Evolutionary conservation across 2,888 invertebrate species (phyloP).

Genomic region (Apantesis nais): DNA sequence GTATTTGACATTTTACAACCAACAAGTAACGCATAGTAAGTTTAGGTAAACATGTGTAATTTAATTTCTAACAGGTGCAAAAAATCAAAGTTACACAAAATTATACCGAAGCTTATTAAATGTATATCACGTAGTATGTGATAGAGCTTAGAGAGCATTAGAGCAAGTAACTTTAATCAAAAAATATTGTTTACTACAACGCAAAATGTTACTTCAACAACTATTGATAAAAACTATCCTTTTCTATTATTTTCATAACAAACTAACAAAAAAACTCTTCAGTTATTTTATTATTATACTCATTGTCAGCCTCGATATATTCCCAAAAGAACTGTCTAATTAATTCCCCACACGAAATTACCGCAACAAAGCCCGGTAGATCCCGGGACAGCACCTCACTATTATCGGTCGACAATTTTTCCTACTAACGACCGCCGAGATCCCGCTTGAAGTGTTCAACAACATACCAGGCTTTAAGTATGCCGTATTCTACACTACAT

Average conservation of each 20-base stretch:
- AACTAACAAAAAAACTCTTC: background rate
- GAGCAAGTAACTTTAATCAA: too few relatives aligned
- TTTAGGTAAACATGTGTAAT: too few relatives aligned
- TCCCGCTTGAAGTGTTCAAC: constrained; percentile 47
- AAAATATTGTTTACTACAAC: background rate
- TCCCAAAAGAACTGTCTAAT: constrained; percentile 31
- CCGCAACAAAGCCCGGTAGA: constrained; percentile 23
- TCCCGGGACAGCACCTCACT: constrained; percentile 43
- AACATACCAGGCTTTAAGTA: constrained; percentile 41
- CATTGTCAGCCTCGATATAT: background rate
- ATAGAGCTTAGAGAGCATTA: too few relatives aligned
- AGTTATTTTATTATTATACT: constrained; percentile 8
- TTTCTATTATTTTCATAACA: background rate
- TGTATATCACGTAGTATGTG: too few relatives aligned
- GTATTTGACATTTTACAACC: too few relatives aligned
- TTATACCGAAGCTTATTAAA: too few relatives aligned
- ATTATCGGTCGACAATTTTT: constrained; percentile 48
- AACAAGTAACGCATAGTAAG: too few relatives aligned
- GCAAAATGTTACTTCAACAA: background rate
- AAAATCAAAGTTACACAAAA: too few relatives aligned
- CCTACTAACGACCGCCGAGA: constrained; percentile 45
- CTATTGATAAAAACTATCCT: background rate
- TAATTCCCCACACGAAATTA: constrained; percentile 28
- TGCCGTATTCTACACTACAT: constrained; percentile 37
- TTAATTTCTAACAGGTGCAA: too few relatives aligned